Base-by-base conservation (phyloP, 2,888 invertebrate genomes). In the Caenorhabditis plicata region DNA sequence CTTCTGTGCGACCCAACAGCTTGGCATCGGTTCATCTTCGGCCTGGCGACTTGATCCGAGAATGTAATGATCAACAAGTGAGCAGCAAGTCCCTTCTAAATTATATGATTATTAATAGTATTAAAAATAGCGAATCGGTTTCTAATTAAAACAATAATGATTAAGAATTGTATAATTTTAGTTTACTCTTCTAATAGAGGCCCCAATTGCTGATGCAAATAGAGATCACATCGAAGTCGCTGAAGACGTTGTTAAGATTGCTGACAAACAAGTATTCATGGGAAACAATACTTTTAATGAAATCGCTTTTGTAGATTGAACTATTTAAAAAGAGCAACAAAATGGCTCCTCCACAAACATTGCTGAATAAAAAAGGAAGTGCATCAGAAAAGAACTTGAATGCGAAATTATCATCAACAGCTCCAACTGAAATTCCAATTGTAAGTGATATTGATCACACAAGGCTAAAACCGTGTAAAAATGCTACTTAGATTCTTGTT, bases 81-180 rank as follows among this genome's bases (percentile, higher is more conserved):
- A 58, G 64, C 32, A 63, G 63, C 19, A 71, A 71, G 35, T 56
- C 62, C 35, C 69, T 71, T 69, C 57, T 71, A 26, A 52, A 52
- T 13, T 61, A 63, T 38, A 36, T 55, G 38, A 62, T 71, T 15
- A 63, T 52, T 31, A 61, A 52, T 15, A 45, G 53, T 17, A 64
- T 69, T 23, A 36, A 25, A 4, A 29, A 53, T 15, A 23, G 13
- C n/a, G 69, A 63, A 25, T 42, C 23, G 15, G 46, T 46, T 9
- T 25, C 27, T n/a, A n/a, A n/a, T n/a, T n/a, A n/a, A n/a, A n/a
- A n/a, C n/a, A n/a, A n/a, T n/a, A n/a, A n/a, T n/a, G n/a, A n/a
- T n/a, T n/a, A 15, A n/a, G 4, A 5, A 17, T 41, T 15, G 11
- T n/a, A 39, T 39, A 7, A 4, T 19, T 39, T 20, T 5, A 41